Evolutionary conservation across 2,888 invertebrate genomes (phyloP).

Genomic region (Drosophila yooni): DNA sequence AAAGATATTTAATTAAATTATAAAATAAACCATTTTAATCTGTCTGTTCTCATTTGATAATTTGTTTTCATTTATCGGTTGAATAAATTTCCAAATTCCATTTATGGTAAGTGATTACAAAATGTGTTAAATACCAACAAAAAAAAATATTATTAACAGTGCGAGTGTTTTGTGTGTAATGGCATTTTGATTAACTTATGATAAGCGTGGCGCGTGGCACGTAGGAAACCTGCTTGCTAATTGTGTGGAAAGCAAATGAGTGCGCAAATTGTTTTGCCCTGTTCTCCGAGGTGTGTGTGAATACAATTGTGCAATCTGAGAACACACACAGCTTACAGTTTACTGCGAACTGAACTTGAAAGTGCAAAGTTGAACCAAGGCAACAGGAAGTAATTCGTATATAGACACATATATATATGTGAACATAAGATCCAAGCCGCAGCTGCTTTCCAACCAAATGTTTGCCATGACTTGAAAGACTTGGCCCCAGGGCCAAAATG

Average conservation of each 20-base stretch:
- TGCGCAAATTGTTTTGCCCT: conserved; percentile 37
- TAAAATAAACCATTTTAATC: neutral
- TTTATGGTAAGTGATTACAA: conserved; percentile 11
- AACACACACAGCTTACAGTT: conserved; percentile 41
- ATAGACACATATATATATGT: neutral
- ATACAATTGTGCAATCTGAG: conserved; percentile 17
- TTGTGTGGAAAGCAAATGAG: conserved; percentile 53
- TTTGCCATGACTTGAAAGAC: conserved; percentile 64
- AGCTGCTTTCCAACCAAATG: conserved; percentile 43
- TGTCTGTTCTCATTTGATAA: neutral
- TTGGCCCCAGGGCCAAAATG: conserved; percentile 47
- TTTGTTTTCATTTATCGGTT: conserved; percentile 9
- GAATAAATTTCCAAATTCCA: conserved; percentile 1
- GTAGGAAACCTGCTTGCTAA: conserved; percentile 43
- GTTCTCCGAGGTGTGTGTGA: neutral
- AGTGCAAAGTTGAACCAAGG: conserved; percentile 48
- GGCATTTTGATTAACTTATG: conserved; percentile 34
- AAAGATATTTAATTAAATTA: neutral
- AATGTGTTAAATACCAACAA: neutral
- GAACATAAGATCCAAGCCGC: neutral
- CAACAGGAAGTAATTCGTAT: conserved; percentile 22
- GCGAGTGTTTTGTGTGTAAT: conserved; percentile 13
- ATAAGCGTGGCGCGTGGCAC: conserved; percentile 34
- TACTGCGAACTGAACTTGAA: conserved; percentile 51
- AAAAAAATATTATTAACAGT: conserved; percentile 10